Evolutionary conservation across 2,888 invertebrate species (phyloP), one percentile per base, ranked within the genome.

Genomic region (Cephonodes hylas): DNA sequence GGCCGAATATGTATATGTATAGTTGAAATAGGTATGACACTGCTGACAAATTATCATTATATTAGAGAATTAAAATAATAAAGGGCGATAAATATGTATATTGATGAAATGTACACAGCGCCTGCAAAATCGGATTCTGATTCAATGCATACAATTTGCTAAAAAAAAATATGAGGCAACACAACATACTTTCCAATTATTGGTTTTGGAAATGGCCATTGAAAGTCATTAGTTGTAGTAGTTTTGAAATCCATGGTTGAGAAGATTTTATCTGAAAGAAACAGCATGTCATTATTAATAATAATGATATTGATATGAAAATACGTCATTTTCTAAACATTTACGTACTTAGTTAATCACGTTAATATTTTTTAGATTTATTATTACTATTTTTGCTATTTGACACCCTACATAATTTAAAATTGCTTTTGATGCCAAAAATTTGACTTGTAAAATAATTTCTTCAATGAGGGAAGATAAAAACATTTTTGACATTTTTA

Each of bases 201-300:
- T 0, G 94, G 94, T 68, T 93, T 93, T 31, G 93, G 85, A 77
- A 93, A 93, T 0, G 95, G 95, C 94, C 95, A 95, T 73, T 87
- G 89, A 72, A 85, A 95, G 67, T 94, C 94, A 63, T 80, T 87
- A 64, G 88, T 89, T 59, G 83, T 86, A 31, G 85, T 87, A 5
- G 93, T 92, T 64, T 81, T 78, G 70, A 94, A 94, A 76, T 93
- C 86, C 85, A 92, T 92, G 65, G 65, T 78, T 62, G n/a, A 20
- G 22, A 18, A 61, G 18, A 23, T 18, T 59, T 20, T 42, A 48
- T 53, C 48, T 42, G 20, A n/a, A 60, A 42, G 20, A 42, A 8
- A 22, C 10, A 18, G 3, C n/a, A 8, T 15, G 23, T n/a, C n/a
- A n/a, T n/a, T n/a, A n/a, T n/a, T n/a, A n/a, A n/a, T n/a, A n/a